phyloP scores from a whole-genome alignment of 2,113 vertebrate genomes.

The Grus americana region DNA sequence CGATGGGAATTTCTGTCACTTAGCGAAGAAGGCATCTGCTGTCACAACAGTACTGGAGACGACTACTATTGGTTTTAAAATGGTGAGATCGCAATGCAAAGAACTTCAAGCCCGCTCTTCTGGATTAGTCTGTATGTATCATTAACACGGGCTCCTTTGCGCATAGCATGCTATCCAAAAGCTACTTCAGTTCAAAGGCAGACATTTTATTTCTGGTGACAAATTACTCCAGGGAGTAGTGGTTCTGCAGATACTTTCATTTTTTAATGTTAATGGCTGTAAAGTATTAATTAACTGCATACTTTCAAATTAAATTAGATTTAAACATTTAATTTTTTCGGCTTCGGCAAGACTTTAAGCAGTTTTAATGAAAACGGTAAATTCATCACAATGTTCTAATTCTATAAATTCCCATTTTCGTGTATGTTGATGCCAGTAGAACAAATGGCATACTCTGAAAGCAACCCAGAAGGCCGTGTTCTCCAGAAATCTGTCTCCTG shows the following conservation, averaged over 20 bases:
- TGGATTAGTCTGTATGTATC: background rate
- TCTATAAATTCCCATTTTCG: background rate
- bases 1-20: background rate
- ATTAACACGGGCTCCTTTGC: background rate
- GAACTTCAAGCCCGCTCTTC: background rate
- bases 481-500: background rate
- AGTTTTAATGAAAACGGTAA: background rate
- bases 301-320: slow-evolving; percentile 15
- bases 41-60: background rate
- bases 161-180: background rate
- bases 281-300: slow-evolving; percentile 34
- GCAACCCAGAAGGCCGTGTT: background rate
- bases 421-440: background rate
- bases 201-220: background rate
- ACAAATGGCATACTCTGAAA: background rate
- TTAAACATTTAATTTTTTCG: background rate
- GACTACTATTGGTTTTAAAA: background rate
- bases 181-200: background rate
- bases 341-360: background rate
- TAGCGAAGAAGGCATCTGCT: background rate
- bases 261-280: background rate
- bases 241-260: background rate
- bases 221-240: slow-evolving; percentile 11
- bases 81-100: background rate
- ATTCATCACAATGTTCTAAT: background rate